A percentile compares a stretch with the other conserved stretches of the same genome.
Conservation (phyloP, 2,113 vertebrate species). For the Eurystomus gularis region DNA sequence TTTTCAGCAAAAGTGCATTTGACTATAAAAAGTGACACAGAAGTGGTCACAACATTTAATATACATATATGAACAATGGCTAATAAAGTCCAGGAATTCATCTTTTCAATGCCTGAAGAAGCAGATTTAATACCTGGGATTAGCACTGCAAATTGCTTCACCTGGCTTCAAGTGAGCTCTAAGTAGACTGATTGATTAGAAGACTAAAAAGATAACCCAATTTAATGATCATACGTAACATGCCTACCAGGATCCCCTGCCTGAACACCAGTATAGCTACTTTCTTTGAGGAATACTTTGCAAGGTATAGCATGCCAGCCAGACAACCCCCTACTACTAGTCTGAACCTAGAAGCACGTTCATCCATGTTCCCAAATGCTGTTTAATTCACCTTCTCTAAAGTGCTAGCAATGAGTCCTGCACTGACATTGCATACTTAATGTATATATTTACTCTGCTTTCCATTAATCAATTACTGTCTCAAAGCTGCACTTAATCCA, state of each 20-base stretch:
- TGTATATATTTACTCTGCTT: not conserved
- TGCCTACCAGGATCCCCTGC: not conserved
- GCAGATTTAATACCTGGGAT: not conserved
- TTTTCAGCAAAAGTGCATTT: not conserved
- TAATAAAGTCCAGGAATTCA: not conserved
- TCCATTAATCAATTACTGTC: not conserved
- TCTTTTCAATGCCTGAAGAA: not conserved
- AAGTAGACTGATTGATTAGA: not conserved
- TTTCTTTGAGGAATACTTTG: not conserved
- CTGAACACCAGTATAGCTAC: not conserved
- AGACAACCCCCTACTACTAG: not conserved
- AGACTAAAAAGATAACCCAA: not conserved
- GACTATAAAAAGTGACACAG: not conserved
- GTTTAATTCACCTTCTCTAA: not conserved
- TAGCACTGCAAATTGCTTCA: not conserved
- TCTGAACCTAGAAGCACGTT: not conserved
- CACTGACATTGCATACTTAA: not conserved
- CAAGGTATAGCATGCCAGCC: not conserved
- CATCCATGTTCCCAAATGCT: not conserved
- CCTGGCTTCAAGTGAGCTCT: not conserved
- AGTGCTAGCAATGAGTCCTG: not conserved
- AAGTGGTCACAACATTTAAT: not conserved
- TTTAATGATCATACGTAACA: not conserved
- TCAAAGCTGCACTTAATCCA: not conserved
- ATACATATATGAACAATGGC: not conserved